Base-by-base conservation (phyloP, 2,888 invertebrate species). In the Choristoneura rosaceana region DNA sequence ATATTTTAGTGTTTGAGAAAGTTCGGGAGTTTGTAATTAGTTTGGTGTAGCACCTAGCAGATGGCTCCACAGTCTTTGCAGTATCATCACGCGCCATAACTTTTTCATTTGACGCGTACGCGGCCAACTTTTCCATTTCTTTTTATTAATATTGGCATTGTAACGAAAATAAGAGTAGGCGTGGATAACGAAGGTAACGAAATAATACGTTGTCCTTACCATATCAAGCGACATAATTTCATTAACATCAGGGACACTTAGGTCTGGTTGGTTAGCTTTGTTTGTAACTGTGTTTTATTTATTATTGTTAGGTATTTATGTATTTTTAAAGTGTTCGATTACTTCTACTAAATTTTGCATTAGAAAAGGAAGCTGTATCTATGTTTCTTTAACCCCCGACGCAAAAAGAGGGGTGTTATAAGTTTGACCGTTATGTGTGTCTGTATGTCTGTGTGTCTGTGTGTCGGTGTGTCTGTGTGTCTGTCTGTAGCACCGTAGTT, bases 91-190 rank as follows among this genome's bases (percentile, higher is more conserved):
- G 93, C 90, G 81, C 89, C 86, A 91, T 92, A 93, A 94, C 93
- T 94, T 94, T 93, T 93, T 93, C 93, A 92, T 93, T 93, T 93
- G 93, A 93, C 90, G 92, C 90, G 90, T 87, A 89, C 87, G 83
- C 87, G 85, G 84, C 83, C 82, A 91, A 92, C 93, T 93, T 94
- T 92, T 87, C 90, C 91, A 92, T 93, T 93, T 90, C 91, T 91
- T 93, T 92, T 93, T 93, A 93, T 93, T 93, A 93, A 93, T 90
- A 92, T 88, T 90, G 90, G 92, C 90, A 92, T 89, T 90, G 90
- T 90, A 90, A 92, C 89, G 90, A 90, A 92, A 92, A 92, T 91
- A 90, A 89, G 90, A 92, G 91, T 88, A 86, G 91, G 90, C 88
- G 63, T 61, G 34, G 59, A 50, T 50, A 55, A 66, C 65, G 55